A percentile compares a stretch with the other conserved stretches of the same genome.
phyloP scores from a whole-genome alignment of 2,113 vertebrate species.

The Vicugna pacos region DNA sequence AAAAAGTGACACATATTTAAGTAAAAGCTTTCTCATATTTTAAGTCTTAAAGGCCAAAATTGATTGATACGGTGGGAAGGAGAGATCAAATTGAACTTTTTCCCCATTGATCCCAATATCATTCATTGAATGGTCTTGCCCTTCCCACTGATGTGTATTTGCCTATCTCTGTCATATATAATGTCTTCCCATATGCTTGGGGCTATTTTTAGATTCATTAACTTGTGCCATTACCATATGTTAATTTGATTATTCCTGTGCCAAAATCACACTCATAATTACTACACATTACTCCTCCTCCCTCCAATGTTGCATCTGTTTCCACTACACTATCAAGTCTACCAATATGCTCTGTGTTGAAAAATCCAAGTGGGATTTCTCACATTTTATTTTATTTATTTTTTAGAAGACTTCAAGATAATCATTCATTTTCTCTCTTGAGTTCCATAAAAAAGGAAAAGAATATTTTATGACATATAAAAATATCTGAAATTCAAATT shows the following conservation, averaged over 20 bases:
- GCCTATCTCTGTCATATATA: neutral
- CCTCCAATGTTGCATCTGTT: neutral
- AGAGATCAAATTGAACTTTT: neutral
- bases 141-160: neutral
- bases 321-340: neutral
- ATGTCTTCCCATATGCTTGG: neutral
- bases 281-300: neutral
- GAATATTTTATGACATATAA: neutral
- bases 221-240: neutral
- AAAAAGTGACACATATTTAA: neutral
- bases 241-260: neutral
- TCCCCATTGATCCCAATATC: neutral
- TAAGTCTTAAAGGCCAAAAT: neutral
- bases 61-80: neutral
- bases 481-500: conserved; percentile 15
- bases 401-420: neutral
- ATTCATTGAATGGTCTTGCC: neutral
- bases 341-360: neutral
- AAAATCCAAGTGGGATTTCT: neutral
- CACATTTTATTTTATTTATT: neutral
- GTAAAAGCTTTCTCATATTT: no score
- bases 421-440: neutral
- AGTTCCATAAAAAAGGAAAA: conserved; percentile 43
- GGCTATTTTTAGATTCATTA: conserved; percentile 6
- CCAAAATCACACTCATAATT: neutral